Evolutionary conservation across 2,113 vertebrate species (phyloP), one percentile per base, ranked within the genome.

Genomic region (Pteronura brasiliensis): DNA sequence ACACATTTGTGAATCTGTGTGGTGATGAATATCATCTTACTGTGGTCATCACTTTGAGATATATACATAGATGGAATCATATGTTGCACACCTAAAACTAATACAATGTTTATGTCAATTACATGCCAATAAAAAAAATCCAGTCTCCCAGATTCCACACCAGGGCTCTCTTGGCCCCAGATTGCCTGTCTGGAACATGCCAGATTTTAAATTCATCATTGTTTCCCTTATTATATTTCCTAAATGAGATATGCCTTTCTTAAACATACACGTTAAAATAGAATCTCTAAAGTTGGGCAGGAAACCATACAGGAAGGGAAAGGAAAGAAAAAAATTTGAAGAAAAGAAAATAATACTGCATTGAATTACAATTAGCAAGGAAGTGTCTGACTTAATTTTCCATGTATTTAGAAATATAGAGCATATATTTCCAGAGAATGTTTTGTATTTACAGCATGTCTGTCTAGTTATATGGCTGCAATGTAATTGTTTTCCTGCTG

Each of bases 401-500:
- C 96, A 96, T 96, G 93, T 98, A 98, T 98, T 98, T 98, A 98
- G 98, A 98, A 98, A 98, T 98, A 98, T 92, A 94, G 72, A 96
- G 57, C 95, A 97, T 98, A 97, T 98, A 98, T 99, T 99, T 99
- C 98, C 98, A 97, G 96, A 98, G 98, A 98, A 97, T 98, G 98
- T 99, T 99, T 99, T 98, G 98, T 99, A 99, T 99, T 99, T 99
- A 99, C 98, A 99, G 98, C 97, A 3, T 98, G 97, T 98, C 98
- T 98, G 94, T 98, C 98, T 98, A 97, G 98, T 99, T 99, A 98
- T 97, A 98, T 4, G 97, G 96, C 98, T 97, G 98, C 98, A 99
- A 79, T 98, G 96, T 99, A 99, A 99, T 99, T 99, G 98, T 99
- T 98, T 98, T 98, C 99, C 99, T 99, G 98, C 99, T 99, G 98